These are phyloP conservation scores for Falco rusticolus DNA, from an alignment of 2,797 vertebrate genomes.

Conservation along the genomic window DNA sequence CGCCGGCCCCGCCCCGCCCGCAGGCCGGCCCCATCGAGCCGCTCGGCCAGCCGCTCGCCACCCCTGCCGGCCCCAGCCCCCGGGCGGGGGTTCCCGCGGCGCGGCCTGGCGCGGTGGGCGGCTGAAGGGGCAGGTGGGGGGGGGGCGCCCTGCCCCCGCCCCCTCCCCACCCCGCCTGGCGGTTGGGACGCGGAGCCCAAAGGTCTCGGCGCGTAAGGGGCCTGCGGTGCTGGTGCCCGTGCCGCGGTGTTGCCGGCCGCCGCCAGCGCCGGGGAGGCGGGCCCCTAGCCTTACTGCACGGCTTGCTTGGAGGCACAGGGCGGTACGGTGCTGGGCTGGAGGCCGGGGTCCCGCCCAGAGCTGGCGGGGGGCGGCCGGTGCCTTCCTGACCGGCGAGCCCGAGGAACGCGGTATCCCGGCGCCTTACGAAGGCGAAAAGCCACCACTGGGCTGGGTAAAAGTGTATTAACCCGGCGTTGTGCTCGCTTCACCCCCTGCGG, in stretches of 20 bases:
- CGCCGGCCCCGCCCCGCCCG: neutral
- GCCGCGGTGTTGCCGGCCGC: neutral
- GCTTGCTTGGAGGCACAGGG: no score
- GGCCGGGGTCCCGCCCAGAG: no score
- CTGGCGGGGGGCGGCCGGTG: neutral
- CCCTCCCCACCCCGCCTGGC: accelerated
- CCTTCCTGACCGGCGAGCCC: neutral
- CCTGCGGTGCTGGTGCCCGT: neutral
- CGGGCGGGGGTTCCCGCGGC: neutral
- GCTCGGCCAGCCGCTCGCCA: neutral
- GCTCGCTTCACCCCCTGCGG: neutral
- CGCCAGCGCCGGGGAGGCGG: neutral
- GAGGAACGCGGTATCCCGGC: neutral
- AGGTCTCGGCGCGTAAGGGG: no score
- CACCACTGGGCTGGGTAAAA: neutral
- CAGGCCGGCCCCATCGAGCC: neutral
- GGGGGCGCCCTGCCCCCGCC: no score
- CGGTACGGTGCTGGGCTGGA: neutral
- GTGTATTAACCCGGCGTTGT: accelerated
- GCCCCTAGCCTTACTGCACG: no score
- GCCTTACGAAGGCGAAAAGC: neutral
- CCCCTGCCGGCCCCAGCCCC: neutral
- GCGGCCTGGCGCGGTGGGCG: neutral
- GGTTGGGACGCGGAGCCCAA: accelerated
- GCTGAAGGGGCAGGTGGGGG: neutral